A percentile compares a stretch with the other conserved stretches of the same genome.
Conservation (phyloP, 2,888 invertebrate genomes). For the Drosophila pseudotakahashii region DNA sequence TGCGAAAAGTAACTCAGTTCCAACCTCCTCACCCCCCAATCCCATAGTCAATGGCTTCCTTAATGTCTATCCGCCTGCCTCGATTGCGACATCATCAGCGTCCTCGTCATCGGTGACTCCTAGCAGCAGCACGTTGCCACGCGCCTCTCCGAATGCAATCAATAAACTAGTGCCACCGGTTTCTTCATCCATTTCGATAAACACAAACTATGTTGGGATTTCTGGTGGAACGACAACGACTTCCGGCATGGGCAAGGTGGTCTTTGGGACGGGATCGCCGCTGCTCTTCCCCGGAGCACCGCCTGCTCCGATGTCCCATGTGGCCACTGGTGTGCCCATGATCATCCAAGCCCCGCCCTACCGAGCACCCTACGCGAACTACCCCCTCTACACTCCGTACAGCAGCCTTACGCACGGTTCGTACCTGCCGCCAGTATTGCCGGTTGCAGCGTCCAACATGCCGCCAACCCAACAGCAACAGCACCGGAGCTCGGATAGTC, state of each 20-base stretch:
- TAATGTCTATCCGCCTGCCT: conserved; percentile 51
- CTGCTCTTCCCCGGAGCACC: conserved; percentile 61
- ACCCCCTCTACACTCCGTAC: conserved; percentile 91
- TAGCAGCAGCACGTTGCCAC: conserved; percentile 39
- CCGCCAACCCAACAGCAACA: conserved; percentile 86
- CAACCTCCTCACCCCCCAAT: conserved; percentile 24
- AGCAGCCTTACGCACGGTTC: conserved; percentile 91
- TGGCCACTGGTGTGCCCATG: conserved; percentile 77
- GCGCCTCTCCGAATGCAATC: conserved; percentile 50
- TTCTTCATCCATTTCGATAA: conserved; percentile 34
- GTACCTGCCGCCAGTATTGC: conserved; percentile 86
- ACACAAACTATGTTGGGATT: conserved; percentile 32
- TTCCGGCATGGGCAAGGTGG: conserved; percentile 49
- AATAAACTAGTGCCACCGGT: conserved; percentile 50
- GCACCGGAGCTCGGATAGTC: conserved; percentile 85
- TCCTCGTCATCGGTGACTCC: conserved; percentile 5
- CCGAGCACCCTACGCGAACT: conserved; percentile 84
- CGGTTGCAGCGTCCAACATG: conserved; percentile 87
- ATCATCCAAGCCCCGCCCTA: conserved; percentile 82
- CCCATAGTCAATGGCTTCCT: conserved; percentile 60
- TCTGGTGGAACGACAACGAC: conserved; percentile 28
- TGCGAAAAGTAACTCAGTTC: conserved; percentile 37
- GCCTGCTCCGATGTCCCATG: conserved; percentile 64
- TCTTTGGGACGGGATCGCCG: conserved; percentile 52
- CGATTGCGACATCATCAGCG: conserved; percentile 32